Evolutionary conservation across 2,113 vertebrate species (phyloP), one percentile per base, ranked within the genome.

Genomic region (Neopipo cinnamomea): DNA sequence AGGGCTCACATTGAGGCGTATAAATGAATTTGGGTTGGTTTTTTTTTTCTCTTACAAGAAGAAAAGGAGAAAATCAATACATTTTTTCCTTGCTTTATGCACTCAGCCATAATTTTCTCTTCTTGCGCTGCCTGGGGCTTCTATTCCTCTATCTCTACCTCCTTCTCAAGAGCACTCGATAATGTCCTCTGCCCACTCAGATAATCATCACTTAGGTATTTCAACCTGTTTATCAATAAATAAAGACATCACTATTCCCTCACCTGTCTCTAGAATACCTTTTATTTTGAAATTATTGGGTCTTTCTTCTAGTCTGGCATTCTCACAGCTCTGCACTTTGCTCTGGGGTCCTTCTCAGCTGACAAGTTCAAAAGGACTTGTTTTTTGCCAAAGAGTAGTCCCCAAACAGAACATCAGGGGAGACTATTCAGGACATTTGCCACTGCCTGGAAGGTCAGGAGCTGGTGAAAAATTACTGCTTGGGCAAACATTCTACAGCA

Each of bases 11-110:
- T 11, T 82, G 50, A 91, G 39, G n/a, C 66, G 15, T 72, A 37
- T 56, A 61, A 73, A 62, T 1, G 5, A 71, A 79, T 89, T 79
- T 62, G n/a, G 15, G 28, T 35, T 89, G 46, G 31, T 3, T 82
- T 77, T 49, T 24, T 22, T 86, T 78, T 44, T 11, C 10, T 75
- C 16, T 67, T 85, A 31, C 16, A 55, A 74, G 49, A 79, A 78
- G 15, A 19, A 89, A 74, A 93, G 35, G 53, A 93, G 50, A 93
- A 93, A 88, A 91, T 89, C 46, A 50, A 1, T 42, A 27, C 18
- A n/a, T 25, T 68, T 74, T 92, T 86, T 59, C n/a, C 49, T 30
- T 88, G 67, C 12, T 89, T 74, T 92, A 56, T 89, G 92, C 44
- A 82, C 47, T 68, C 49, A 70, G n/a, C 50, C 30, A 3, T 91